Evolutionary conservation across 2,888 invertebrate species (phyloP).

Genomic region (Cataglyphis rosenhaueri): DNA sequence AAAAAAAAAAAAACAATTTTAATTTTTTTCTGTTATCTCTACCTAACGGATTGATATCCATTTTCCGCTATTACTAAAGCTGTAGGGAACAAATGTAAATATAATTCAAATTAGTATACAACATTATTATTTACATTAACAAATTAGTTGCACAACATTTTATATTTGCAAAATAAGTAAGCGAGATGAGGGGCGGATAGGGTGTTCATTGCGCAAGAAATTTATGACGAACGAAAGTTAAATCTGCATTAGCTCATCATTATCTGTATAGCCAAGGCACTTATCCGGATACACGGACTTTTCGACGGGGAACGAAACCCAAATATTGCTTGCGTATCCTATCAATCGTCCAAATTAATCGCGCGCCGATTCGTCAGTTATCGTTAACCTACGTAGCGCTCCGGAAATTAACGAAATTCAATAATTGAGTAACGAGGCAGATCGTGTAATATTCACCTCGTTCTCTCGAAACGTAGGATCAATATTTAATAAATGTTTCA

Average conservation of each 20-base stretch:
- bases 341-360: conserved; percentile 18
- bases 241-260: conserved; percentile 11
- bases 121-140: too few relatives aligned
- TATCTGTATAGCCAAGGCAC: not conserved
- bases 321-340: conserved; percentile 32
- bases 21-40: conserved; percentile 8
- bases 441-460: conserved; percentile 44
- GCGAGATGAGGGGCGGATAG: not conserved
- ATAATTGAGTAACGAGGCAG: conserved; percentile 42
- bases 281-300: not conserved
- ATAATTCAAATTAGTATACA: not conserved
- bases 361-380: conserved; percentile 19
- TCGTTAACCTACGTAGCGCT: not conserved
- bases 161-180: conserved; percentile 16
- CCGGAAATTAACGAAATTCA: conserved; percentile 45
- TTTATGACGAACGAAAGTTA: not conserved
- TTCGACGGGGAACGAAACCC: not conserved
- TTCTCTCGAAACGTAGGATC: conserved; percentile 43
- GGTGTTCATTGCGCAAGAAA: not conserved
- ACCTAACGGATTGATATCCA: not conserved
- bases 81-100: not conserved
- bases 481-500: conserved; percentile 54
- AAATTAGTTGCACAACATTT: not conserved
- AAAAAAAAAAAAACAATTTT: not conserved
- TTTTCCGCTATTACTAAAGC: not conserved